Conservation (phyloP, 23 tunicate genomes). For the Aplidium turbinatum region DNA sequence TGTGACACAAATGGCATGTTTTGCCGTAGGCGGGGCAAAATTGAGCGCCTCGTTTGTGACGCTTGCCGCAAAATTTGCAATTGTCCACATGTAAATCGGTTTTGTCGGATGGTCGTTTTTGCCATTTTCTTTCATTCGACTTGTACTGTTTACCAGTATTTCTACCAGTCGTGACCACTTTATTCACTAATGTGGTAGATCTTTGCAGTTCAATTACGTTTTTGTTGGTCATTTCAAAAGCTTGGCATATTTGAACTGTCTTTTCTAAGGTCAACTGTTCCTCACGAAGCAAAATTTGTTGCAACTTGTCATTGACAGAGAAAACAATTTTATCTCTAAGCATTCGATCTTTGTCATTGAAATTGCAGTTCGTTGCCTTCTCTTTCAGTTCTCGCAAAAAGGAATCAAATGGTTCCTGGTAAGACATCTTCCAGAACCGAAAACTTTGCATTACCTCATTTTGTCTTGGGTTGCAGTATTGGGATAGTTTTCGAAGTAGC, state of each 20-base stretch:
- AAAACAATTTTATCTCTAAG: conserved; percentile 13
- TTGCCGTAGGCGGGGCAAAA: conserved; percentile 21
- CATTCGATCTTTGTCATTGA: conserved; percentile 22
- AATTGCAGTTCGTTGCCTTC: conserved; percentile 28
- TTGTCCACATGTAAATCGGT: not conserved
- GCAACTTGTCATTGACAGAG: conserved; percentile 9
- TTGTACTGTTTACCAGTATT: no score
- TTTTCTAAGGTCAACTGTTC: conserved; percentile 11
- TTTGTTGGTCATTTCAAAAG: conserved; percentile 10
- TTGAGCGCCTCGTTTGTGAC: not conserved
- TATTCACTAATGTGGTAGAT: not conserved
- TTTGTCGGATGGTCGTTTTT: not conserved
- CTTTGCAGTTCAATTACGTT: conserved; percentile 4
- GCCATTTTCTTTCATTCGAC: no score
- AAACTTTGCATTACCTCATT: conserved; percentile 13
- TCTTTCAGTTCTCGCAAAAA: conserved; percentile 15
- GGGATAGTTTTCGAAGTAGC: not conserved
- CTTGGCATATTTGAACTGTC: conserved; percentile 25
- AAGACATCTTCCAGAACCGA: conserved; percentile 17
- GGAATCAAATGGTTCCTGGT: conserved; percentile 19
- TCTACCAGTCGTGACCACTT: no score
- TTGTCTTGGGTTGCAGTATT: conserved; percentile 18
- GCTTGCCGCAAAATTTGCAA: conserved; percentile 14
- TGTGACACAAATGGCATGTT: conserved; percentile 5
- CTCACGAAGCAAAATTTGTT: conserved; percentile 21